Base-by-base conservation (phyloP, 2,113 vertebrate species). In the Amazona vittata region DNA sequence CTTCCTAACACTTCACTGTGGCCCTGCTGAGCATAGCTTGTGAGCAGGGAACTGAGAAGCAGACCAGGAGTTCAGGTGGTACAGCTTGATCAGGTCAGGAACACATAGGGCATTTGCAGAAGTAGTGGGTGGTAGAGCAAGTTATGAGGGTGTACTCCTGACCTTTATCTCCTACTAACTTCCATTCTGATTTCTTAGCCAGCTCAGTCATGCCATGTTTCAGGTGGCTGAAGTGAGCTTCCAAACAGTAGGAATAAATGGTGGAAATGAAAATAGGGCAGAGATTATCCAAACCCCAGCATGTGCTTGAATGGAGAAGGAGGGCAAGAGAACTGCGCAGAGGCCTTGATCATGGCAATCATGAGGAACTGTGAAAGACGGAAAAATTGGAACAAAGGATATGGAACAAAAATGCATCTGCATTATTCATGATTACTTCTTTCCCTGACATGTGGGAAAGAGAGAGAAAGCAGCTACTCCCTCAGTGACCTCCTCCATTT, bases 261-360 rank as follows among this genome's bases (percentile, higher is more conserved):
- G 5, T 29, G 5, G 50, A 57, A 93, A 82, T 39, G 1, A 81
- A 92, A 88, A 71, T 20, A 62, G 31, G 8, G 11, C 16, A 77
- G 35, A 15, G 28, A 35, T 77, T 60, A 53, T 43, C 9, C n/a
- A 90, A 67, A 43, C 4, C 11, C 22, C 19, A 43, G 7, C 13
- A 52, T 21, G 15, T 1, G 5, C 49, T 70, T 92, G 37, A 7
- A 59, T 63, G 35, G 21, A 68, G 52, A 73, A 90, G 13, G 11
- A 83, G 12, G 28, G 17, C 4, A 87, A 78, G 44, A 89, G 33
- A 77, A 11, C 24, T 37, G 3, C 26, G 33, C 3, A 41, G 33
- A 39, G 29, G 6, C 16, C 35, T 55, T 9, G 2, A 17, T 55
- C 28, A 43, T 35, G 43, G 22, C 0, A 0, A 50, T 35, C 25